These are phyloP conservation scores for Bungarus multicinctus DNA, from an alignment of 2,113 vertebrate genomes.

Conservation along the genomic window DNA sequence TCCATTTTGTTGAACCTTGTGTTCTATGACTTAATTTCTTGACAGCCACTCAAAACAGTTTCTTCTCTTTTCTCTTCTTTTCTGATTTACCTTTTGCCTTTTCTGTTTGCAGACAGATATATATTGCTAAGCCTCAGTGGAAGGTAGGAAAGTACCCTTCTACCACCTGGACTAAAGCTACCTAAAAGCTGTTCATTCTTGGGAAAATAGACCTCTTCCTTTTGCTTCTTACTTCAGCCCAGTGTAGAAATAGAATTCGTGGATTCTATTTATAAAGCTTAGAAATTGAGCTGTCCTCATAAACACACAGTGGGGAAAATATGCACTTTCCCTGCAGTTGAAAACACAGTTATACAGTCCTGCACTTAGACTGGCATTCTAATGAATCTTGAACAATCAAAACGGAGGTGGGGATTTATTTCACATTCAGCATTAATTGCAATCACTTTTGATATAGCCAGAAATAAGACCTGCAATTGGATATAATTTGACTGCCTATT, in stretches of 20 bases:
- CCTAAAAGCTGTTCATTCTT: background rate
- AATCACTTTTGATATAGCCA: conserved; percentile 32
- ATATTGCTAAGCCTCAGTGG: background rate
- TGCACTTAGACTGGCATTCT: background rate
- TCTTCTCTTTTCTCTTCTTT: background rate
- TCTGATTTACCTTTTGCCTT: background rate
- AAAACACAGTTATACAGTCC: background rate
- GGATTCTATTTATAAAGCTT: background rate
- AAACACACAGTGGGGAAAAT: background rate
- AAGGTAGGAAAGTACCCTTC: background rate
- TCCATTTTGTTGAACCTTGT: background rate
- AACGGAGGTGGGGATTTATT: conserved; percentile 45
- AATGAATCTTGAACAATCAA: background rate
- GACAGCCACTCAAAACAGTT: background rate
- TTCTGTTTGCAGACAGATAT: background rate
- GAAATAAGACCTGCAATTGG: background rate
- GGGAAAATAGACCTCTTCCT: background rate
- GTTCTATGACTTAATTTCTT: background rate
- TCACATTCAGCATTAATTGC: conserved; percentile 53
- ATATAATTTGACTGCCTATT: background rate
- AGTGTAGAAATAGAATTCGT: background rate
- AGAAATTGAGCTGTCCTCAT: background rate
- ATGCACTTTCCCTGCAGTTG: background rate
- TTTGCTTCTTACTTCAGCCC: background rate
- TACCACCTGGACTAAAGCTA: background rate